Evolutionary conservation across 2,797 vertebrate species (phyloP), one percentile per base, ranked within the genome.

Genomic region (Pogonophryne albipinna): DNA sequence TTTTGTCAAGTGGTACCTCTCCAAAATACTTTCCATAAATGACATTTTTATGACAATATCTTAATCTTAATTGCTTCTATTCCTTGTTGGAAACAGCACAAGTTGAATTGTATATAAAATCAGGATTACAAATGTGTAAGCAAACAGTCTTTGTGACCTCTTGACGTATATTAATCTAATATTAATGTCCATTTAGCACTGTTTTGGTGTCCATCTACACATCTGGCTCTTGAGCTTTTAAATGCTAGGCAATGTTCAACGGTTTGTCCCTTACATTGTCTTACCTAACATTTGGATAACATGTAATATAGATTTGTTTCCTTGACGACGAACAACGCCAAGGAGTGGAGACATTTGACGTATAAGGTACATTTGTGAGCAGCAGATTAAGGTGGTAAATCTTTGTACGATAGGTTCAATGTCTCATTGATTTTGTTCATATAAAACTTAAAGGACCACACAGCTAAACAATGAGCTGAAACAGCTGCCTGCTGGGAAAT

Each of bases 191-290:
- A 68, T 57, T 19, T 15, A 14, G 4, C 23, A 45, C 34, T 17
- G 53, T 44, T 69, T 76, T 63, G 20, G 46, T 52, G 47, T 65
- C 15, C n/a, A 58, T 11, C 23, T 27, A 27, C 44, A 38, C 13
- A 17, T 6, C 23, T 27, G 15, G 14, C 27, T 19, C 9, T 17
- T 12, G 12, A 5, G 63, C 11, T 52, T 14, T 6, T 74, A 51
- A 53, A 65, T 73, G 13, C 2, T 73, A 9, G 20, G 20, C 20
- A 51, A 16, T 5, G 15, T 64, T 56, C n/a, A 49, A 14, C 15
- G 27, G n/a, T 16, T 15, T 49, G n/a, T 12, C 19, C 4, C 3
- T 51, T 17, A n/a, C 13, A 47, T 27, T 41, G 13, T 46, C 11
- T 27, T 38, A n/a, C 23, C 15, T 45, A 13, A 34, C 23, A 15